Percentiles rank a stretch among this genome's conserved stretches.
These are phyloP conservation scores for Tenualosa ilisha DNA, from an alignment of 2,797 vertebrate species.

Conservation along the genomic window DNA sequence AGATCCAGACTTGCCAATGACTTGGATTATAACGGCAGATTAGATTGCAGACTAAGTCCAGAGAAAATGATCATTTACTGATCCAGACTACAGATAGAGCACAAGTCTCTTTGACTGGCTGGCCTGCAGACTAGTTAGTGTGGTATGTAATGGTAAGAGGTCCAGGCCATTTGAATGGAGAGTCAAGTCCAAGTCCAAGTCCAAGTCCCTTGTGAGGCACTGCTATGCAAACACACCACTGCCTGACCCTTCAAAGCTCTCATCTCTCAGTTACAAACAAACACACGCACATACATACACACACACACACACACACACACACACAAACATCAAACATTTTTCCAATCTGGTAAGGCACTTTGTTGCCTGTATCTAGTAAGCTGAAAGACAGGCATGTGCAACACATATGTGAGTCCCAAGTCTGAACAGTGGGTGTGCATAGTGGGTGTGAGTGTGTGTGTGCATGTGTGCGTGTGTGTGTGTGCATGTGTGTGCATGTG, in stretches of 20 bases:
- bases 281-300: constrained; percentile 17
- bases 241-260: not conserved
- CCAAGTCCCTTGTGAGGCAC: not conserved
- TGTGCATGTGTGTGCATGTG: not conserved
- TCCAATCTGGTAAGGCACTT: constrained; percentile 27
- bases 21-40: too few relatives aligned
- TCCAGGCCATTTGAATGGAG: not conserved
- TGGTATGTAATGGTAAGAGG: not conserved
- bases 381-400: constrained; percentile 32
- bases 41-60: too few relatives aligned
- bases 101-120: too few relatives aligned
- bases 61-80: too few relatives aligned
- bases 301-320: constrained; percentile 15
- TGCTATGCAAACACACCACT: not conserved
- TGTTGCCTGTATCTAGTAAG: constrained; percentile 17
- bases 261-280: not conserved
- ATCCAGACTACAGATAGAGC: too few relatives aligned
- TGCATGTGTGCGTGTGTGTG: not conserved
- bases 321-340: constrained; percentile 24
- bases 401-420: constrained; percentile 52
- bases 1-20: too few relatives aligned
- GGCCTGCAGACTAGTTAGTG: not conserved
- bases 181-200: not conserved
- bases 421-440: constrained; percentile 4
- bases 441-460: not conserved